Evolutionary conservation across 1,140 invertebrate species (phyloP), one percentile per base, ranked within the genome.

Genomic region (Helicoverpa armigera): DNA sequence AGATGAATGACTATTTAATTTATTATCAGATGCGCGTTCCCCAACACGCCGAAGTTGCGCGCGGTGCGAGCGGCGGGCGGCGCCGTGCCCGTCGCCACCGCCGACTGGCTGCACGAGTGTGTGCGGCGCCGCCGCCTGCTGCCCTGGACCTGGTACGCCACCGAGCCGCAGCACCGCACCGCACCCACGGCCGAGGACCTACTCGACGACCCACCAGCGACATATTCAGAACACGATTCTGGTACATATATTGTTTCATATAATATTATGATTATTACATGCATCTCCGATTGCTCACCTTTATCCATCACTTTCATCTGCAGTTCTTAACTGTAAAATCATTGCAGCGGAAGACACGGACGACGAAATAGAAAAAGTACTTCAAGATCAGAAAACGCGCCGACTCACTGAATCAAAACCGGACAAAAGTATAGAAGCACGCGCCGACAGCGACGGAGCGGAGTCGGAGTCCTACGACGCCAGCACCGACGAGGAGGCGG

Each of bases 21-120:
- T 48, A 9, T 58, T 35, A 7, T 18, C 85, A 98, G 98, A 65
- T 98, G 98, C 96, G 98, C 98, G 16, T 98, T 98, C 95, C 91
- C 96, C 3, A 98, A 98, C 90, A 99, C 98, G 31, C 98, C 98
- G 13, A 99, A 99, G 91, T 98, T 97, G 89, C 79, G 80, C 23
- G 54, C 78, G 53, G 82, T 85, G 54, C 79, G 79, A 18, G 80
- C 83, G 23, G 67, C 29, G 43, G 50, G 48, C 48, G 95, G 96
- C 86, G 97, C 95, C 83, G 97, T 96, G 92, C 97, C 98, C 86
- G 97, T 98, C 48, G 89, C 87, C 23, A 58, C 31, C 9, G 97
- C 78, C 63, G 86, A 97, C 31, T 99, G 98, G 98, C 95, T 99
- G 70, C 95, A 96, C 77, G 96, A 97, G 72, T 98, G 97, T 89